Conservation (phyloP, 2,888 invertebrate species). For the Parelbella ahira region DNA sequence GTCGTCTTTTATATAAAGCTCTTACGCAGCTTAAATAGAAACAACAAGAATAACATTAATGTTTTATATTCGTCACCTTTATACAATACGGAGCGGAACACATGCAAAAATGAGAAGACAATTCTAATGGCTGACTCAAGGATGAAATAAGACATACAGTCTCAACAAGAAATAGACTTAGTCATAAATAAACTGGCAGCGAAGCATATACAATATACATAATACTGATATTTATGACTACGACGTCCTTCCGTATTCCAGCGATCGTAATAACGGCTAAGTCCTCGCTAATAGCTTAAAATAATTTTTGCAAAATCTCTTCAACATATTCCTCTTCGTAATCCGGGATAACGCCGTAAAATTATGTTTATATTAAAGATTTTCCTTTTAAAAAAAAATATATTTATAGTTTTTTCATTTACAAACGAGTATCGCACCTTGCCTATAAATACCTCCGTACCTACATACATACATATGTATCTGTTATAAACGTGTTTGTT, state of each 20-base stretch:
- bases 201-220: constrained; percentile 23
- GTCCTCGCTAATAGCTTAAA: too few relatives aligned
- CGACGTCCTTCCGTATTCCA: constrained; percentile 25
- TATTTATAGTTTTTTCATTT: too few relatives aligned
- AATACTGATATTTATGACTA: constrained; percentile 19
- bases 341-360: too few relatives aligned
- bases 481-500: too few relatives aligned
- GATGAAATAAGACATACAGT: constrained; percentile 27
- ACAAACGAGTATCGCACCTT: too few relatives aligned
- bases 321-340: too few relatives aligned
- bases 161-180: constrained; percentile 29
- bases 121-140: constrained; percentile 28
- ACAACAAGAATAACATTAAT: not conserved
- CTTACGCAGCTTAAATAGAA: not conserved
- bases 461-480: too few relatives aligned
- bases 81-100: constrained; percentile 15
- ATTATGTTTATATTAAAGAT: too few relatives aligned
- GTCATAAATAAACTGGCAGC: constrained; percentile 27
- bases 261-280: too few relatives aligned
- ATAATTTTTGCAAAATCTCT: too few relatives aligned
- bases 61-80: constrained; percentile 1
- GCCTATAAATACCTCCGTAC: too few relatives aligned
- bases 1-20: constrained; percentile 1
- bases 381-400: too few relatives aligned
- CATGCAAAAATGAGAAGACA: constrained; percentile 27